These are phyloP conservation scores for Imbricaverruca yamaguchii DNA, from an alignment of 2,888 invertebrate genomes.

Conservation along the genomic window DNA sequence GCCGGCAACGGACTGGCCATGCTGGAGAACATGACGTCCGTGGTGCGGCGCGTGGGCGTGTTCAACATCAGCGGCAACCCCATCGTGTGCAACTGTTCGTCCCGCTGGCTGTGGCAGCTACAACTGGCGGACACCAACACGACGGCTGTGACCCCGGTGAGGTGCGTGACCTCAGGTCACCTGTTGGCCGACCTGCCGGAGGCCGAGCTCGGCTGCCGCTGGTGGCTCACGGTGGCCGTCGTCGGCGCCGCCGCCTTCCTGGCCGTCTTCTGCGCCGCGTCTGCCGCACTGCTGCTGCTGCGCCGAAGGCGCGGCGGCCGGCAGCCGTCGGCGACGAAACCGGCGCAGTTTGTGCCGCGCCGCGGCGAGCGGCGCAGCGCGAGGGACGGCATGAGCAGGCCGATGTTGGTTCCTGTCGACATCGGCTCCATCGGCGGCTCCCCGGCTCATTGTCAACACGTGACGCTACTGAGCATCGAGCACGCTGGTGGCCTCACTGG, in stretches of 20 bases:
- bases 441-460: too few species aligned
- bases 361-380: too few species aligned
- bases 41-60: background rate
- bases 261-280: background rate
- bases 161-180: background rate
- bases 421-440: too few species aligned
- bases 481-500: too few species aligned
- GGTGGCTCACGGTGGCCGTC: background rate
- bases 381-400: too few species aligned
- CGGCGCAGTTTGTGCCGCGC: too few species aligned
- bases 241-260: background rate
- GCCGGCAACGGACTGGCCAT: background rate
- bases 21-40: background rate
- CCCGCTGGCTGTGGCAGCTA: background rate
- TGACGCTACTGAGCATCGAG: too few species aligned
- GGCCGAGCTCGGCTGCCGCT: background rate
- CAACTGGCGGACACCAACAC: background rate
- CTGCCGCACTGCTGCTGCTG: background rate
- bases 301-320: background rate
- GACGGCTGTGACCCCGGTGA: background rate
- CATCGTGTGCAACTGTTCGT: background rate
- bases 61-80: constrained; percentile 6
- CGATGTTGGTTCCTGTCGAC: too few species aligned
- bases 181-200: background rate
- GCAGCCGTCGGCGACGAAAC: too few species aligned